phyloP scores from a whole-genome alignment of 2,797 vertebrate species.

The Cirrhinus mrigala region DNA sequence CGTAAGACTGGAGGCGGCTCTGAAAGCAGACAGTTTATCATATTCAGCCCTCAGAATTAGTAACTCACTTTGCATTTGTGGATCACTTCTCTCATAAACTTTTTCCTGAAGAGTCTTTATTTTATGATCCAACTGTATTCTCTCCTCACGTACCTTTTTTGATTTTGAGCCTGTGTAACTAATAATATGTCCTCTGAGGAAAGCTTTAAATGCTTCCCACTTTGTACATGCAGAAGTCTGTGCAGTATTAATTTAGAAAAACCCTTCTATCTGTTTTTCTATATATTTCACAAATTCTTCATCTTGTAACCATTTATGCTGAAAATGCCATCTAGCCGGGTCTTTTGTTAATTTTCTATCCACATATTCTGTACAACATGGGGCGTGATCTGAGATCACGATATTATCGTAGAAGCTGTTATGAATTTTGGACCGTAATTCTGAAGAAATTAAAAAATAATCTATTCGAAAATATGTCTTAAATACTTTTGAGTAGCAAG shows the following conservation, averaged over 20 bases:
- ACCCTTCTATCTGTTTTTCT: not conserved
- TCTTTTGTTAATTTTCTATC: not conserved
- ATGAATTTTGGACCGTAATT: no score
- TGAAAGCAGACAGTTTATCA: no score
- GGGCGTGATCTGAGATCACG: no score
- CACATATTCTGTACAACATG: no score
- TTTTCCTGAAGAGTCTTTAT: not conserved
- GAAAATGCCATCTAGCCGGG: not conserved
- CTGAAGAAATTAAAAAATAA: constrained; percentile 32
- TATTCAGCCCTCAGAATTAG: no score
- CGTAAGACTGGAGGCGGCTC: no score
- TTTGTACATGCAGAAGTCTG: not conserved
- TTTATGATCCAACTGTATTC: no score
- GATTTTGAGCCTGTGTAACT: no score
- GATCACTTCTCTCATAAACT: not conserved
- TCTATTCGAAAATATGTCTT: constrained; percentile 3
- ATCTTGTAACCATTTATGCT: constrained; percentile 33
- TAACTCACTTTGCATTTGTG: no score
- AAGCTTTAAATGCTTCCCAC: constrained; percentile 19
- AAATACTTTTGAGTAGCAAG: not conserved
- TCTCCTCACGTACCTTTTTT: no score
- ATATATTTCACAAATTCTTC: constrained; percentile 22
- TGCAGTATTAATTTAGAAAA: not conserved
- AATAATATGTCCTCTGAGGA: constrained; percentile 14
- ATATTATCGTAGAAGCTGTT: not conserved